Evolutionary conservation across 1,140 invertebrate genomes (phyloP), one percentile per base, ranked within the genome.

Genomic region (Platyscapa corneri): DNA sequence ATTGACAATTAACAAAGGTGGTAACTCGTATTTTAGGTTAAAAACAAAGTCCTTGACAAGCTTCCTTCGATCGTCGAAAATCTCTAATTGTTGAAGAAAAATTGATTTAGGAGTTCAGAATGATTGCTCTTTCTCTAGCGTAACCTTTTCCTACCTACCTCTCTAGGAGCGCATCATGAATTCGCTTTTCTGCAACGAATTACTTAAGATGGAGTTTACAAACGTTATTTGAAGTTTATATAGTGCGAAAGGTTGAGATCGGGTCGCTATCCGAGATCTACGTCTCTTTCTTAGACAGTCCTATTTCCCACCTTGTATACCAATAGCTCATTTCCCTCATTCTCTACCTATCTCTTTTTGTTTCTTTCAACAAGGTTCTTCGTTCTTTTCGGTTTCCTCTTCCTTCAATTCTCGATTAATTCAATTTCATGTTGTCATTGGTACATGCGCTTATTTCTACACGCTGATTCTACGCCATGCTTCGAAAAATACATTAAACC

Each of bases 191-290:
- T 86, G 30, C 53, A 46, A 82, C 67, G 88, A 89, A 90, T 89
- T 88, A 89, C 87, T 89, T 87, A 42, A 75, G 37, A 7, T 74
- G 32, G 77, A 90, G 89, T 90, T 90, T 89, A 88, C 85, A 89
- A 90, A 89, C 86, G 87, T 89, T 90, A 90, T 90, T 90, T 90
- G 89, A 90, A 90, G 82, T 90, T 90, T 86, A 83, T 83, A 72
- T 37, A 27, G 39, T 60, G 53, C 72, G 64, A 64, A 37, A 82
- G 79, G 39, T 65, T 10, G n/a, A 23, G 10, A n/a, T 74, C 6
- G 65, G 34, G 12, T 60, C 30, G 77, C 77, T 30, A 34, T 39
- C 18, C 39, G 27, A 46, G 56, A 32, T 46, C 30, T 34, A 39
- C 5, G 3, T 30, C 16, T 65, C 75, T 83, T 86, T 53, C 85